A percentile compares a stretch with the other conserved stretches of the same genome.
Evolutionary conservation across 2,888 invertebrate species (phyloP).

Genomic region (Saturnia japonica): DNA sequence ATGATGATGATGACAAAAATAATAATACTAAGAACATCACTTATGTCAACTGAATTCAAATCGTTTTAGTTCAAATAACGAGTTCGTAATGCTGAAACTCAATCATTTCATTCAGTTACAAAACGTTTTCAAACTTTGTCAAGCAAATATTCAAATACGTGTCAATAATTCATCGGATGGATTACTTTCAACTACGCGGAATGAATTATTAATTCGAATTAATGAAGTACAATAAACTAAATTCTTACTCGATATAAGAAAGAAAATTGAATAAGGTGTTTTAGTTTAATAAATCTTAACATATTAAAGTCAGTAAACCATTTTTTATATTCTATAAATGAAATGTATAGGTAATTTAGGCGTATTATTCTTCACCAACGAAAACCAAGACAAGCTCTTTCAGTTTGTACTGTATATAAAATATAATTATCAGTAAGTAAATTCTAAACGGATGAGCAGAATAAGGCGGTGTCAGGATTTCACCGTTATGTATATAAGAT

Average conservation of each 20-base stretch:
- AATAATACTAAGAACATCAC: background rate
- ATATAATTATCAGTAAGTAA: background rate
- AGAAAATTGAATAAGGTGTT: background rate
- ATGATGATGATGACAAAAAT: background rate
- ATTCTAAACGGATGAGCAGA: background rate
- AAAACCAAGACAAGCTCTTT: too few relatives aligned
- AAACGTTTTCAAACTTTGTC: background rate
- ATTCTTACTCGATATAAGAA: background rate
- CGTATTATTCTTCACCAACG: background rate
- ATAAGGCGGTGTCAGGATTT: conserved; percentile 9
- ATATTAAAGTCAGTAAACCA: too few relatives aligned
- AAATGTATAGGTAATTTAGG: background rate
- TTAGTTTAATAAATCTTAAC: too few relatives aligned
- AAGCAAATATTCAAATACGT: background rate
- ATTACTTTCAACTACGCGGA: background rate
- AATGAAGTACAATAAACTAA: background rate
- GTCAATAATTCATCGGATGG: background rate
- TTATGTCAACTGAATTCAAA: background rate
- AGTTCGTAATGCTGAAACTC: background rate
- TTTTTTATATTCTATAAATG: background rate
- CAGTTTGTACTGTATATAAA: background rate
- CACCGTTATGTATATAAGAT: conserved; percentile 10
- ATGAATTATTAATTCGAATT: background rate
- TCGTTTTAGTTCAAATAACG: background rate
- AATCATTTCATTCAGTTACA: background rate